Evolutionary conservation across 2,888 invertebrate species (phyloP).

Genomic region (Dryomyza anilis): DNA sequence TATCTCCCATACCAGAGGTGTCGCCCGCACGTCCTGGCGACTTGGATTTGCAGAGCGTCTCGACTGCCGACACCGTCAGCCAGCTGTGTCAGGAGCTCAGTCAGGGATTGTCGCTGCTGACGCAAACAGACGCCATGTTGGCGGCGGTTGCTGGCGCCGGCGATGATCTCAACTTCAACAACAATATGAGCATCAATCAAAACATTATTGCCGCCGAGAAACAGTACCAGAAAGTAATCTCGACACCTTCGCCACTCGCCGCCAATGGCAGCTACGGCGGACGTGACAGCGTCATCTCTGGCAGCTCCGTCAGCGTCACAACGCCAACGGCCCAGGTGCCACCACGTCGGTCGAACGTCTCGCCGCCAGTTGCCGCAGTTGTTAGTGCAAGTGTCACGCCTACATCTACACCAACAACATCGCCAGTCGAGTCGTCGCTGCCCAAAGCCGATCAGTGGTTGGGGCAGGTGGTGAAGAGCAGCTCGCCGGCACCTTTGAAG

Average conservation of each 20-base stretch:
- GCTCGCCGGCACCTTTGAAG: constrained; percentile 64
- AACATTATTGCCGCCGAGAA: constrained; percentile 61
- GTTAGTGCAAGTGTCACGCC: constrained; percentile 62
- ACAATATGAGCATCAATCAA: constrained; percentile 65
- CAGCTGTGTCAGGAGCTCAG: constrained; percentile 79
- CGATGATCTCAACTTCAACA: constrained; percentile 66
- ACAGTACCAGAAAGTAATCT: constrained; percentile 40
- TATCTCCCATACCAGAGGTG: constrained; percentile 79
- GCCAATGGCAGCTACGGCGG: constrained; percentile 32
- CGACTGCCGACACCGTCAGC: constrained; percentile 66
- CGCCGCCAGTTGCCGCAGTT: constrained; percentile 59
- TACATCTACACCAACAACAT: constrained; percentile 66
- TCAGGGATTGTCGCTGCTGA: constrained; percentile 70
- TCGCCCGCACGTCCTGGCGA: constrained; percentile 65
- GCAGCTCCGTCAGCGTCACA: not conserved
- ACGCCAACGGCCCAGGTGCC: constrained; percentile 62
- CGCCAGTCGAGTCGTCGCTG: constrained; percentile 62
- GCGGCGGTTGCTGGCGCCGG: constrained; percentile 45
- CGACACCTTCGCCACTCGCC: constrained; percentile 38
- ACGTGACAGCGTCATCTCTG: constrained; percentile 10
- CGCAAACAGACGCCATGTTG: constrained; percentile 64
- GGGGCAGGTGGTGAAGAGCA: constrained; percentile 71
- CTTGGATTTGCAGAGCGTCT: constrained; percentile 31
- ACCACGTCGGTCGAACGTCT: constrained; percentile 66
- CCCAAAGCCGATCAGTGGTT: constrained; percentile 86